Evolutionary conservation across 2,797 vertebrate species (phyloP).

Genomic region (Nyctibius grandis): DNA sequence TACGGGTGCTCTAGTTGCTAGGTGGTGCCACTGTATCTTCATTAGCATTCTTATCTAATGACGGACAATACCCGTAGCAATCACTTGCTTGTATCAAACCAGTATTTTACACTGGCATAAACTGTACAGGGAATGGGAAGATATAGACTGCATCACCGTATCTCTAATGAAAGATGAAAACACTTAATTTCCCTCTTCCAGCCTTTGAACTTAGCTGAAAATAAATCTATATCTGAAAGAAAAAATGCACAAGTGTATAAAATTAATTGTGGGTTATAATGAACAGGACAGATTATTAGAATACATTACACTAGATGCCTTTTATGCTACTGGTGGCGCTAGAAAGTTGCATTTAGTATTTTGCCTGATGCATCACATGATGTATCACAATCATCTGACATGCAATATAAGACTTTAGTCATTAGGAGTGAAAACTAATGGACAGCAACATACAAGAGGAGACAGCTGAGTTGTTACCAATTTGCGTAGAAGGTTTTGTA

Average conservation of each 20-base stretch:
- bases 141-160: not conserved
- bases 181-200: not conserved
- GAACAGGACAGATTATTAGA: not conserved
- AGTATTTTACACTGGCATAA: not conserved
- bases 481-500: not conserved
- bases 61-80: not conserved
- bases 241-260: not conserved
- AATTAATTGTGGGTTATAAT: not conserved
- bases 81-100: not conserved
- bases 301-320: not conserved
- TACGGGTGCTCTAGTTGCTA: not conserved
- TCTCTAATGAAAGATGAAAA: not conserved
- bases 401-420: not conserved
- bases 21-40: not conserved
- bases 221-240: not conserved
- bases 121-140: not conserved
- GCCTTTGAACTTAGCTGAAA: not conserved
- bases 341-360: not conserved
- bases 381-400: not conserved
- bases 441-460: not conserved
- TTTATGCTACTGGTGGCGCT: not conserved
- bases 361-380: not conserved
- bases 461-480: not conserved
- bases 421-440: not conserved
- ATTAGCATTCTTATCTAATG: not conserved